Base-by-base conservation (phyloP, 2,888 invertebrate genomes). In the Abrostola triplasia region DNA sequence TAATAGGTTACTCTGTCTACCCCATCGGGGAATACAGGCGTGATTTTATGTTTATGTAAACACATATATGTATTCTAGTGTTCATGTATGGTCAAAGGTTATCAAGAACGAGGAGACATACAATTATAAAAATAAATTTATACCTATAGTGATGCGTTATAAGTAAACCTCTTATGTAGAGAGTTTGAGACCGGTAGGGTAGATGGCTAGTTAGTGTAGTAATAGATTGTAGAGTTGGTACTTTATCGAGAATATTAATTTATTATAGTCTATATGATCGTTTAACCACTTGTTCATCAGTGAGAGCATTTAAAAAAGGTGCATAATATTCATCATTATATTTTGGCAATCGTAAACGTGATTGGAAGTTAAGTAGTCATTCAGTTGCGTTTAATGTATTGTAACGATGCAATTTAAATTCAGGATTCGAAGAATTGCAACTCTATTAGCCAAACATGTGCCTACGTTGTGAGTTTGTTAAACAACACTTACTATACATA, bases 321-420 rank as follows among this genome's bases (percentile, higher is more conserved):
- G 24, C 13, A 13, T 24, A 47, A 47, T 24, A 24, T 47, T 24
- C 13, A 38, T 9, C 6, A 6, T 37, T 49, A n/a, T 58, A 49
- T 48, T 13, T 49, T 37, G 59, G 57, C 50, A 74, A 71, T 67
- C 58, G 56, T 42, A 64, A 62, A 78, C 83, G 83, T 83, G 80
- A 74, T 73, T 67, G 63, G 82, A 78, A 83, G 74, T 57, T 63
- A 54, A 73, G 59, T 42, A 59, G 41, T 47, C 55, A 12, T 58
- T 69, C 60, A 49, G 40, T 24, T 61, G 54, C 50, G 48, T 64
- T 56, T 49, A 53, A n/a, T 64, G 59, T 61, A 55, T 53, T 51
- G 51, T 71, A 69, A 77, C 48, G 60, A 67, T 57, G 65, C 70
- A 57, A 70, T 77, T 75, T 64, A 50, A 64, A 79, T 78, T 64